These are phyloP conservation scores for Lamprologus sp. DNA, from an alignment of 2,113 vertebrate species.

Conservation along the genomic window DNA sequence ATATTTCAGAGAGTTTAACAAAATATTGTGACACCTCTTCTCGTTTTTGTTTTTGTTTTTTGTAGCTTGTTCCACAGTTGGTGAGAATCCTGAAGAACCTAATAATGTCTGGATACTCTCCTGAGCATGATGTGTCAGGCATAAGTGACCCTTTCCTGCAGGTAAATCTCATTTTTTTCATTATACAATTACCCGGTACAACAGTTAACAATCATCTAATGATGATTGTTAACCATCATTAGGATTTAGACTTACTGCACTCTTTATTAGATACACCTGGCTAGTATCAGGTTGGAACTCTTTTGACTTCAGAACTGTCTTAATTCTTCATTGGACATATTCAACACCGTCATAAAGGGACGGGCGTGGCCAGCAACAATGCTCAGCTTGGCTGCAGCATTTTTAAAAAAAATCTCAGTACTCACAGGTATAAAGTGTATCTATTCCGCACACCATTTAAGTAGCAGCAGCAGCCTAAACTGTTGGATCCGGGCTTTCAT, in stretches of 20 bases:
- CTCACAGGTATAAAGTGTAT: neutral
- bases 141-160: slow-evolving; percentile 99
- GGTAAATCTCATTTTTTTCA: slow-evolving; percentile 64
- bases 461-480: neutral
- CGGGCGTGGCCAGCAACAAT: neutral
- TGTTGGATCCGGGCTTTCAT: neutral
- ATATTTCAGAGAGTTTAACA: neutral
- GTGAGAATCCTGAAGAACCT: slow-evolving; percentile 99
- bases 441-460: neutral
- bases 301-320: neutral
- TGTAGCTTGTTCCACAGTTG: slow-evolving; percentile 95
- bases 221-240: neutral
- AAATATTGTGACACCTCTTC: slow-evolving; percentile 12
- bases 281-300: neutral
- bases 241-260: neutral
- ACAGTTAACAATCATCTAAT: neutral
- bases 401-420: neutral
- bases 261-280: neutral
- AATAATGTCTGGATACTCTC: slow-evolving; percentile 99
- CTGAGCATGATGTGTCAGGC: slow-evolving; percentile 98
- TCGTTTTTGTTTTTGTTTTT: slow-evolving; percentile 4
- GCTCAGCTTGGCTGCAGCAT: neutral
- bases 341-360: neutral
- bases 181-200: neutral
- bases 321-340: neutral